Conservation (phyloP, 2,888 invertebrate species). For the Hyposoter dolosus region DNA sequence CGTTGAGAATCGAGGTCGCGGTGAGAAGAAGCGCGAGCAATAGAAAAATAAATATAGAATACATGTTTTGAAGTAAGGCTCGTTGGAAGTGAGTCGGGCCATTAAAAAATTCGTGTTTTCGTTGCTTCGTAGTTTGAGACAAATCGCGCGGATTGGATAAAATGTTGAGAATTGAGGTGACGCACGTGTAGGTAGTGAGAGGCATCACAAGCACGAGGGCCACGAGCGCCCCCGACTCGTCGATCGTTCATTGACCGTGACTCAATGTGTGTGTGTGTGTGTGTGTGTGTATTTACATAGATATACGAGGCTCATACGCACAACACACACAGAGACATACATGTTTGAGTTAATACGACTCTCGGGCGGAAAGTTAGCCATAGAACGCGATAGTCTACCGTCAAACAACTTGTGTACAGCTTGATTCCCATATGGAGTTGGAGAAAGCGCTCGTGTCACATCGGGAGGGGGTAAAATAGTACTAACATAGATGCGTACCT, state of each 20-base stretch:
- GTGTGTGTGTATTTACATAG: background rate
- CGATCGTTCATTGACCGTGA: conserved; percentile 69
- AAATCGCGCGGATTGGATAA: background rate
- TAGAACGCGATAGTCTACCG: conserved; percentile 39
- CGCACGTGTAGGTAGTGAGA: conserved; percentile 63
- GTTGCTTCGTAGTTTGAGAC: background rate
- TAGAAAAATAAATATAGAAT: conserved; percentile 1
- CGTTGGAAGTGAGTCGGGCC: background rate
- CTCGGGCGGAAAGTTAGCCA: conserved; percentile 30
- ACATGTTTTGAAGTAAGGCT: conserved; percentile 4
- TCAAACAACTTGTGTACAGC: conserved; percentile 17
- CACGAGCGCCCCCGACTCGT: conserved; percentile 57
- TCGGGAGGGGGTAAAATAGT: conserved; percentile 22
- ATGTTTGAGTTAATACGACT: conserved; percentile 1
- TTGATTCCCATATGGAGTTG: conserved; percentile 35
- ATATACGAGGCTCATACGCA: conserved; percentile 64
- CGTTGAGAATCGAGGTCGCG: conserved; percentile 6
- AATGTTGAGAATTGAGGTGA: conserved; percentile 42
- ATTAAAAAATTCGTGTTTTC: conserved; percentile 17
- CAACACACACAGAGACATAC: background rate
- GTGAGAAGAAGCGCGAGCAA: background rate
- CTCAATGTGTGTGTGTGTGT: conserved; percentile 6
- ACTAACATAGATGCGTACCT: conserved; percentile 32
- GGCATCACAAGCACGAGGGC: conserved; percentile 51
- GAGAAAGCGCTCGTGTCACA: conserved; percentile 52